Base-by-base conservation (phyloP, 2,888 invertebrate species). In the Melipona beecheii region DNA sequence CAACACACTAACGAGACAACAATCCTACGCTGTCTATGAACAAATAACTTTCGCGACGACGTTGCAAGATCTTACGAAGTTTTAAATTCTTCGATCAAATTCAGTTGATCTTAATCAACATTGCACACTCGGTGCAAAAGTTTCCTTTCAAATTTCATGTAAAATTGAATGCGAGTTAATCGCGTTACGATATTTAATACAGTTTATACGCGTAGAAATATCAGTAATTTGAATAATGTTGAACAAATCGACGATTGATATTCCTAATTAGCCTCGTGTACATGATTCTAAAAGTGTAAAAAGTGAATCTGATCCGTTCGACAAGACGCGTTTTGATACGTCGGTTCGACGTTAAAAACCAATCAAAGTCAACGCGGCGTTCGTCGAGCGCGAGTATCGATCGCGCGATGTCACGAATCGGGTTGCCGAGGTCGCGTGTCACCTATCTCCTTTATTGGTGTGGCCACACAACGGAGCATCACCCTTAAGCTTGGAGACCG, bases 401-500 rank as follows among this genome's bases (percentile, higher is more conserved):
- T 31, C 56, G 62, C 50, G 50, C 17, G 5, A 36, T 75, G 80
- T 70, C 74, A 56, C 62, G 73, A 52, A 36, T 62, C 31, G 31
- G 19, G 27, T 27, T 17, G 49, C 1, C 27, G 54, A 36, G 31
- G 50, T 69, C 83, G 68, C 64, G 50, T 62, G 75, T 75, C 80
- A 60, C 50, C 74, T 66, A 81, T 84, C 85, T 60, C 66, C 85
- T 84, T 84, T 85, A 81, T 73, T 64, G 27, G 17, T 13, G n/a
- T 27, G 19, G 62, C 43, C 43, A 43, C 31, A 54, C 68, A 79
- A 62, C 80, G 75, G 27, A 49, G 58, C 75, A 78, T 86, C 86
- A 43, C 86, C 86, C 86, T 86, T 86, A 85, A 83, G 49, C 66
- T 73, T 27, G 69, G 66, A 60, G 73, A 77, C 79, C 65, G 65